These are phyloP conservation scores for Barypeithes pellucidus DNA, from an alignment of 2,888 invertebrate genomes.

Conservation along the genomic window DNA sequence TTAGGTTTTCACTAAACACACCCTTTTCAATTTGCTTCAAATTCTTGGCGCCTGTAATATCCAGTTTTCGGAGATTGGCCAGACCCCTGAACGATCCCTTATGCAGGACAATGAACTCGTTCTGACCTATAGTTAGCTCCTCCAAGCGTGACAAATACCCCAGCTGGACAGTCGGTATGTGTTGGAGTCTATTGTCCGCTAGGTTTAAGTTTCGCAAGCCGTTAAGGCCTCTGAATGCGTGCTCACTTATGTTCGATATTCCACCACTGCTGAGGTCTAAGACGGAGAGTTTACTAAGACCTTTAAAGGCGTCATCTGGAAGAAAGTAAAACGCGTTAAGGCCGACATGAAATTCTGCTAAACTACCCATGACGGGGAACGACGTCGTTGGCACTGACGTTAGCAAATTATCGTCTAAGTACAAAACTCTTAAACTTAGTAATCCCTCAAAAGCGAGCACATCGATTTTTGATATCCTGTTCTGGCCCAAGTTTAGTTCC, in stretches of 20 bases:
- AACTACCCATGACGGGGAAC: constrained; percentile 81
- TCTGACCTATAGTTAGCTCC: constrained; percentile 87
- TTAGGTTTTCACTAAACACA: constrained; percentile 86
- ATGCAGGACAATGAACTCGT: constrained; percentile 81
- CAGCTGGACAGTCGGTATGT: constrained; percentile 84
- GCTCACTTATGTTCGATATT: constrained; percentile 83
- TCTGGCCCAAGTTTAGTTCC: constrained; percentile 89
- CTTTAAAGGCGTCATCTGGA: constrained; percentile 85
- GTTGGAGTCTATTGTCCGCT: constrained; percentile 84
- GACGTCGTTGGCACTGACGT: constrained; percentile 84
- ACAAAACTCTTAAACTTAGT: constrained; percentile 83
- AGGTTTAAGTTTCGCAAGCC: constrained; percentile 85
- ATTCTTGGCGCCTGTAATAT: constrained; percentile 85
- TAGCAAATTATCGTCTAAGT: constrained; percentile 88
- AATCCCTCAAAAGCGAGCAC: constrained; percentile 84
- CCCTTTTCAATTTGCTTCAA: constrained; percentile 83
- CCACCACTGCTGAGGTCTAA: constrained; percentile 88
- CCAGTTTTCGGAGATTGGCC: constrained; percentile 82
- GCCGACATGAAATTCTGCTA: constrained; percentile 89
- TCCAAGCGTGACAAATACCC: constrained; percentile 83
- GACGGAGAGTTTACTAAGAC: constrained; percentile 82
- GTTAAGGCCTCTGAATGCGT: constrained; percentile 83
- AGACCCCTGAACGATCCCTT: constrained; percentile 85
- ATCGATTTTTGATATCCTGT: constrained; percentile 87
- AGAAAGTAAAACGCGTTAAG: constrained; percentile 86